These are phyloP conservation scores for Apteryx mantelli DNA, from an alignment of 2,113 vertebrate genomes.

Conservation along the genomic window DNA sequence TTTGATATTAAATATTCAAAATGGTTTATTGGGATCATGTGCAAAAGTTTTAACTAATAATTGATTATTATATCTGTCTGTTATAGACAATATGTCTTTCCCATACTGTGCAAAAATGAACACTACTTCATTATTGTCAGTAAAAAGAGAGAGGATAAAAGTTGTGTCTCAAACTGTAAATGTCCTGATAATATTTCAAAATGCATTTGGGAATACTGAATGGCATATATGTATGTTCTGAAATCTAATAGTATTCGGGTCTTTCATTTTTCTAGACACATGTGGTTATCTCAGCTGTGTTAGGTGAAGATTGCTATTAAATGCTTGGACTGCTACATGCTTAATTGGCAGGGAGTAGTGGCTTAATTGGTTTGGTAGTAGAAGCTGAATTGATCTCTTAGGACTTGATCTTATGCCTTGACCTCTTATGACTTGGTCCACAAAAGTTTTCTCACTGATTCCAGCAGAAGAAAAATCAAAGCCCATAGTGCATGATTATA, in stretches of 20 bases:
- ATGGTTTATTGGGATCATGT: neutral
- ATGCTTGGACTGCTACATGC: fast-evolving
- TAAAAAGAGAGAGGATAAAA: neutral
- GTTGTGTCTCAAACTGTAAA: neutral
- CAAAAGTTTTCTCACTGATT: neutral
- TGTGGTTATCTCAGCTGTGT: neutral
- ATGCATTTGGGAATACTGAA: neutral
- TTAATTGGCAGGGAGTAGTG: neutral
- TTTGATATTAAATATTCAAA: neutral
- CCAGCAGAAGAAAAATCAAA: neutral
- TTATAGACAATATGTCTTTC: neutral
- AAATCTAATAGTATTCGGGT: neutral
- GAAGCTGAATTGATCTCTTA: neutral
- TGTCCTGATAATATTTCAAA: neutral
- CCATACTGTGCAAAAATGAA: neutral
- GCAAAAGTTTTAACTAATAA: neutral
- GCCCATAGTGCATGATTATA: neutral
- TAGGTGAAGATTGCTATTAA: neutral
- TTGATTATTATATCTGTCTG: neutral
- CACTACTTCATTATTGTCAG: neutral
- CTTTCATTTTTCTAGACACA: neutral
- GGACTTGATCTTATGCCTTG: neutral
- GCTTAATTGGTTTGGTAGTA: neutral
- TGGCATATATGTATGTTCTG: neutral
- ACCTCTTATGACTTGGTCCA: neutral